A percentile compares a stretch with the other conserved stretches of the same genome.
These are phyloP conservation scores for Macrotus californicus DNA, from an alignment of 2,113 vertebrate genomes.

Conservation along the genomic window DNA sequence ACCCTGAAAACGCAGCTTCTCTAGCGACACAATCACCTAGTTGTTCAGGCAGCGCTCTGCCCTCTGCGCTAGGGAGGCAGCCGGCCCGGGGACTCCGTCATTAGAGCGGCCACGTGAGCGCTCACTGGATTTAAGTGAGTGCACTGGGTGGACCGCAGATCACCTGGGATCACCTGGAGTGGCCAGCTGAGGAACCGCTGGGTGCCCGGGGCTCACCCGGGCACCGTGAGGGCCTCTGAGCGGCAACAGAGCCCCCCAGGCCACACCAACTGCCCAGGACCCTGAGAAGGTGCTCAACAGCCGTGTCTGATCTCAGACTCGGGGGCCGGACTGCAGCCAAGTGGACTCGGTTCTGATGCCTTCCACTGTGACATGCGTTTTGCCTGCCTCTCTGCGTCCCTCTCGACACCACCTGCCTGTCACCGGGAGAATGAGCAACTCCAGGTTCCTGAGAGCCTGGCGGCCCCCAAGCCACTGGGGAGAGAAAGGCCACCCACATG, in stretches of 20 bases:
- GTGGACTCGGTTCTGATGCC: rapidly evolving
- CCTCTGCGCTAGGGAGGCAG: neutral
- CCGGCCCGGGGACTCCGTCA: rapidly evolving
- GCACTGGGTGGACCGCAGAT: neutral
- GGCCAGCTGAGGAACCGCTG: rapidly evolving
- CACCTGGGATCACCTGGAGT: rapidly evolving
- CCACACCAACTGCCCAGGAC: rapidly evolving
- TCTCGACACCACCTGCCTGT: neutral
- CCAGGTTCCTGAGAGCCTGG: neutral
- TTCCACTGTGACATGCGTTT: rapidly evolving
- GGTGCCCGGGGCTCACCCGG: rapidly evolving
- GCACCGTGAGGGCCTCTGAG: rapidly evolving
- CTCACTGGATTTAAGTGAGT: neutral
- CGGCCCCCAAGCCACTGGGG: neutral
- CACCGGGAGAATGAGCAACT: neutral
- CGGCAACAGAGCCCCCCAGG: neutral
- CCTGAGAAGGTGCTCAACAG: neutral
- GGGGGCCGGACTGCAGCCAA: rapidly evolving
- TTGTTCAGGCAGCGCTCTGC: rapidly evolving
- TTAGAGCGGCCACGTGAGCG: rapidly evolving
- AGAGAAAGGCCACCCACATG: neutral
- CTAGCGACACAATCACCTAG: rapidly evolving
- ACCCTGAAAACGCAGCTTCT: rapidly evolving
- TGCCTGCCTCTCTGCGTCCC: neutral
- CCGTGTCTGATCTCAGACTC: rapidly evolving